Evolutionary conservation across 2,797 vertebrate genomes (phyloP), one percentile per base, ranked within the genome.

Genomic region (Hydrocynus forskahlii): DNA sequence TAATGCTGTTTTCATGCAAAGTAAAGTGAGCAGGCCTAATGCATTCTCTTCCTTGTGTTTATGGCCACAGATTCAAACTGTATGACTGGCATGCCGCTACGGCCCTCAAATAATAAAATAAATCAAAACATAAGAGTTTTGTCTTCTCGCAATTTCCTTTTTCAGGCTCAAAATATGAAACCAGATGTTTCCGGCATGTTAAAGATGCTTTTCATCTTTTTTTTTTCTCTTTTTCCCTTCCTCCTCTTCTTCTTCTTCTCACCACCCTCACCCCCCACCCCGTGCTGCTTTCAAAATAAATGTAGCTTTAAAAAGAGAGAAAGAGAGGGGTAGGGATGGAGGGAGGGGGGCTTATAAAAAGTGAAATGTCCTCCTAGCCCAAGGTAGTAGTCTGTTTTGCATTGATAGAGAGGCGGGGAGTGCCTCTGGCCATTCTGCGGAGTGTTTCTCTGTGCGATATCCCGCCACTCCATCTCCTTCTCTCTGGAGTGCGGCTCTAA

Each of bases 81-180:
- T 91, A 90, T 93, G 94, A 94, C 94, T 96, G 93, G 95, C 96
- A 95, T 93, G 88, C 88, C 93, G 91, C 92, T 76, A 66, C 71
- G 87, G 88, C 95, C 92, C 91, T 96, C 93, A 92, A 95, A 96
- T 96, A 96, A 96, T 96, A 95, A 95, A 95, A 95, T 97, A 96
- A 97, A 97, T 96, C 96, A 96, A 97, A 97, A 96, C 96, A 96
- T 92, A 96, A 96, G 95, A 96, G 95, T 96, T 97, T 95, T 95
- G 94, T 96, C 95, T 95, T 96, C 94, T 90, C 94, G 95, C 95
- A 98, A 97, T 98, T 98, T 97, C 96, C 97, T 97, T 95, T 96
- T 86, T 93, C 91, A 91, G 92, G 94, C 94, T 94, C 89, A 87
- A 90, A 96, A 97, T 96, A 96, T 95, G 93, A 97, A 97, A 96